phyloP scores from a whole-genome alignment of 2,888 invertebrate genomes.

The Maniola hyperantus region DNA sequence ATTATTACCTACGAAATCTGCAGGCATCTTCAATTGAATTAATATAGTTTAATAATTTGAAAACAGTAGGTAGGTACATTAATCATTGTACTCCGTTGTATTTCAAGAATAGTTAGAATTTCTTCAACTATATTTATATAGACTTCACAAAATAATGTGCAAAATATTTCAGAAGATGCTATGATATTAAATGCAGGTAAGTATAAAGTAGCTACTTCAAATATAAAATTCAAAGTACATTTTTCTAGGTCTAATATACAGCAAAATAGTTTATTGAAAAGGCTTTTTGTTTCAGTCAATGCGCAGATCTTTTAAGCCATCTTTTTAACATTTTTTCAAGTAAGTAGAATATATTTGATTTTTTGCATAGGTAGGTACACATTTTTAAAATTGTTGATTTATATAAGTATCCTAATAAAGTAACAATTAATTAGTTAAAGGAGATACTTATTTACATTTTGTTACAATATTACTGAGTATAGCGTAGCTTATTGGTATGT shows the following conservation, averaged over 20 bases:
- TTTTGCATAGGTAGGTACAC: not conserved
- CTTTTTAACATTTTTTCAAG: not conserved
- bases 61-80: not conserved
- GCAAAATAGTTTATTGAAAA: not conserved
- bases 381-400: slow-evolving; percentile 11
- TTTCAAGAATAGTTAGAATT: no score
- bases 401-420: slow-evolving; percentile 28
- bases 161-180: no score
- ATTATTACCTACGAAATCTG: slow-evolving; percentile 9
- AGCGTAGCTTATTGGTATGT: slow-evolving; percentile 52
- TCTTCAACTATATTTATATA: no score
- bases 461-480: slow-evolving; percentile 61
- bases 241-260: no score
- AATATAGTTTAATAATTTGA: not conserved
- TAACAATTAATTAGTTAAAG: slow-evolving; percentile 33
- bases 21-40: slow-evolving; percentile 20
- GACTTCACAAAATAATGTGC: no score
- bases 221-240: no score
- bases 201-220: no score
- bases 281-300: not conserved
- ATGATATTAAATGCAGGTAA: no score
- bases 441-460: slow-evolving; percentile 68
- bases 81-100: not conserved
- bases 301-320: not conserved
- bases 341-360: not conserved